phyloP scores from a whole-genome alignment of 2,888 invertebrate genomes.

The Rutpela maculata region DNA sequence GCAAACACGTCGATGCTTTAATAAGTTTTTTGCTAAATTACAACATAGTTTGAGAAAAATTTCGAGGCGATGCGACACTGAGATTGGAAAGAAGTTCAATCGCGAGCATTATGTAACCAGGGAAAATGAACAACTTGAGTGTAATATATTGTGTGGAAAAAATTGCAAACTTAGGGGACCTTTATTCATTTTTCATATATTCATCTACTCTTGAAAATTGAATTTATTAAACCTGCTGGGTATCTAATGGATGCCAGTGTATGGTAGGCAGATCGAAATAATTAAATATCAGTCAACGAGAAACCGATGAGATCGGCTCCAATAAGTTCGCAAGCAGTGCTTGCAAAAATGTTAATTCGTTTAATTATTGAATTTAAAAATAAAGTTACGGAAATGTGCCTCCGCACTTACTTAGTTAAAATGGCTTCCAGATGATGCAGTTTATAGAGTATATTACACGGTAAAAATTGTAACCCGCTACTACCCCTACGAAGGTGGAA shows the following conservation, averaged over 20 bases:
- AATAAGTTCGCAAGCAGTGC: background rate
- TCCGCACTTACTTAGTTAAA: no score
- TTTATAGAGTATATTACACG: no score
- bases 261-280: background rate
- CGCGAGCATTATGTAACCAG: background rate
- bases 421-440: no score
- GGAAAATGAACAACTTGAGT: background rate
- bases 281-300: background rate
- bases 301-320: background rate
- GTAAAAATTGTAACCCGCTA: no score
- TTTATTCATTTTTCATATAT: background rate
- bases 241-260: background rate
- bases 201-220: background rate
- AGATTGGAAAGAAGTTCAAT: background rate
- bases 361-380: no score
- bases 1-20: no score
- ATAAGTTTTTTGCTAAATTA: no score
- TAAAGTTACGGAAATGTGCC: no score
- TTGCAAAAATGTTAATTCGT: background rate
- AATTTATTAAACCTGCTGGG: background rate
- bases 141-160: conserved; percentile 14
- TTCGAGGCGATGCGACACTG: background rate
- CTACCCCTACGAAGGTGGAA: no score
- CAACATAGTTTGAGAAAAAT: background rate
- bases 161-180: conserved; percentile 24